Evolutionary conservation across 1,140 invertebrate species (phyloP), one percentile per base, ranked within the genome.

Genomic region (Drosophila ironensis): DNA sequence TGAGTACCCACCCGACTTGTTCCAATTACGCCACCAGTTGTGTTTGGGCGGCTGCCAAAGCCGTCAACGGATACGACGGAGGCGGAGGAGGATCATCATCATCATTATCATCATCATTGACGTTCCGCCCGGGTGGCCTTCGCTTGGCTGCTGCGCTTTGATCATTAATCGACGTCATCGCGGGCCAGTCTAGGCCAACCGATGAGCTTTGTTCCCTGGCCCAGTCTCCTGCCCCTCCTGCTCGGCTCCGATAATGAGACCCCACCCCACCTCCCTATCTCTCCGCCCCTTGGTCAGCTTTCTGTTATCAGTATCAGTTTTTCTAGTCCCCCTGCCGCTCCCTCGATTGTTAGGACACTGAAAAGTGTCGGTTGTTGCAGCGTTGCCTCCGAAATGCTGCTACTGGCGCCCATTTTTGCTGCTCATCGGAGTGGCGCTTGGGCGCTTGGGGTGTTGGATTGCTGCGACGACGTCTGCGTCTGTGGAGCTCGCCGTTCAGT

Each of bases 291-390:
- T n/a, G n/a, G n/a, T 12, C 11, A 33, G 33, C 14, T 37, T 2
- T 37, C 33, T 17, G 7, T 37, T 37, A 37, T 37, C 33, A 37
- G 33, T 37, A 7, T 37, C 16, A 5, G 33, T 16, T 37, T 37
- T 37, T 6, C 4, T 2, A 27, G 7, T 9, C 25, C 25, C 25
- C 25, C n/a, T 30, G 11, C 11, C n/a, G 0, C 8, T 11, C n/a
- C n/a, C n/a, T n/a, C n/a, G n/a, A n/a, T n/a, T 40, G 66, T 51
- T 57, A 73, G 70, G 70, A 73, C 67, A 5, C 51, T 24, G 19
- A 42, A 48, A 27, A 14, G 35, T 28, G 17, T n/a, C 30, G 2
- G 30, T 33, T 41, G 44, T 30, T 53, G 38, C 40, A 45, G n/a
- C n/a, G 61, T 11, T 42, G 30, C 17, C 44, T 9, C 30, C 20